phyloP scores from a whole-genome alignment of 2,888 invertebrate species.

The Plebejus argus region DNA sequence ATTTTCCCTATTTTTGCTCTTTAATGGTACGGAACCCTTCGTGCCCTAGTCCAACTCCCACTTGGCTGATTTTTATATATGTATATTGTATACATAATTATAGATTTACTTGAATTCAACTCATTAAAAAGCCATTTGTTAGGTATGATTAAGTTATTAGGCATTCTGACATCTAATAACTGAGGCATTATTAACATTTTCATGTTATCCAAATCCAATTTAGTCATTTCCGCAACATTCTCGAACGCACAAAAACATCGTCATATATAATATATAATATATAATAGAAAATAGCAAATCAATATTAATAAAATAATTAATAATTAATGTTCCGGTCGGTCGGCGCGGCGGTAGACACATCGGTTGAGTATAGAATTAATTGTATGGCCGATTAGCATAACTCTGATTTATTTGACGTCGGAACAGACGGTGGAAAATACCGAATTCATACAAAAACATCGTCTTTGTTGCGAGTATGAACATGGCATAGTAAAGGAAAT shows the following conservation, averaged over 20 bases:
- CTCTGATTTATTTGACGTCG: constrained; percentile 9
- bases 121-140: no score
- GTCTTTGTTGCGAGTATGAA: background rate
- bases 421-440: background rate
- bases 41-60: no score
- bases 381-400: constrained; percentile 1
- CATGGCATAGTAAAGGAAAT: background rate
- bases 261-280: background rate
- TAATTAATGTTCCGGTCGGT: background rate
- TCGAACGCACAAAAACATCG: background rate
- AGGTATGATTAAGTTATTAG: no score
- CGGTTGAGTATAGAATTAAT: constrained; percentile 14
- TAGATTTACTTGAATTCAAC: no score
- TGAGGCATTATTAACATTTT: background rate
- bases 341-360: background rate
- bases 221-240: background rate
- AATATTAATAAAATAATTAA: background rate
- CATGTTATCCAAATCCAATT: background rate
- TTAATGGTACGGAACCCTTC: no score
- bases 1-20: no score
- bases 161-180: no score
- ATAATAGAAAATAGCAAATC: background rate
- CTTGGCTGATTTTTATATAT: no score
- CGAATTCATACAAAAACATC: background rate
- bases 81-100: no score